Base-by-base conservation (phyloP, 1,140 invertebrate genomes). In the Batillaria attramentaria region DNA sequence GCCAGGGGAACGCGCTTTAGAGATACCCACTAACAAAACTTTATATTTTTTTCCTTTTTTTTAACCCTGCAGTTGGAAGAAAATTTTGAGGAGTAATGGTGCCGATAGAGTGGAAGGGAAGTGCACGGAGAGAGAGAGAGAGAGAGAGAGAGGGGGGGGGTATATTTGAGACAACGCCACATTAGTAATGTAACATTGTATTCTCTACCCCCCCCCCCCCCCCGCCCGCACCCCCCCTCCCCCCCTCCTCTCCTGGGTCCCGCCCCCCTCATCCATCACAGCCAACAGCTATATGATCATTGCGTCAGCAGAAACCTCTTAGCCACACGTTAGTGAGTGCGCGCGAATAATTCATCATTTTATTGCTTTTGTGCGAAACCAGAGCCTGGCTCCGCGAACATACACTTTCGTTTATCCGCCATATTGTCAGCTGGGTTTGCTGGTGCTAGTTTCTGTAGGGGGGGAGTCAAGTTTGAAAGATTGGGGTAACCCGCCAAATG, bases 211-310 rank as follows among this genome's bases (percentile, higher is more conserved):
- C 31, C 31, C 20, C 62, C 37, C 28, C 5, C 28, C 33, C 62
- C 20, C 62, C 62, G 8, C 28, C 62, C 39, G 3, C 66, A 37
- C 33, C 39, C 10, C 13, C 66, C 66, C 37, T 24, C 66, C 37
- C 35, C 39, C 28, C 68, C 68, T 18, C 57, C 57, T 60, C 20
- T n/a, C 57, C 57, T 28, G 6, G 57, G 57, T 6, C 24, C 57
- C 57, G 8, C 8, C 57, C 57, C 57, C 57, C 57, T 60, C 57
- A 60, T 60, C 31, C 31, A 60, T 60, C 57, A 60, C n/a, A 60
- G 24, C 57, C 24, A 6, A 20, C 6, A 5, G 6, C 8, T 8
- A 28, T 60, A 28, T 60, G 57, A 60, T 60, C 57, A 60, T 60
- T 60, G 57, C 57, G 57, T 60, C 57, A 60, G 57, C 24, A 28